Percentiles rank a stretch among this genome's conserved stretches.
phyloP scores from a whole-genome alignment of 2,113 vertebrate species.

The Fulmarus glacialis region DNA sequence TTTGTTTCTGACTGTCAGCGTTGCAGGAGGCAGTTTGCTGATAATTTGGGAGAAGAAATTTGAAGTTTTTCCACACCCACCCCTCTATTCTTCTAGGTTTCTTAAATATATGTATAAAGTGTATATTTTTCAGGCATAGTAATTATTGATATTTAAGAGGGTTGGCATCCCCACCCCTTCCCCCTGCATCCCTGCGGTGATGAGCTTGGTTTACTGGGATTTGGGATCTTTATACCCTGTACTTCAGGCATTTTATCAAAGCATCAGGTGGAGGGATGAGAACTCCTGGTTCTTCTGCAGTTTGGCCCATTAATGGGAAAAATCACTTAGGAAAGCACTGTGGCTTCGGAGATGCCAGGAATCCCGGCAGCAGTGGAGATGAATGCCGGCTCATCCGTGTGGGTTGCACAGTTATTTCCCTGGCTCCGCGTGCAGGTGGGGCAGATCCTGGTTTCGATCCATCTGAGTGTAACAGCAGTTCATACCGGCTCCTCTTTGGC shows the following conservation, averaged over 20 bases:
- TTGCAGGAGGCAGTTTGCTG: not conserved
- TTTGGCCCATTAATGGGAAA: not conserved
- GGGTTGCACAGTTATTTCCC: not conserved
- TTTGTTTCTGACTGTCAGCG: not conserved
- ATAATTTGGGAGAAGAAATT: not conserved
- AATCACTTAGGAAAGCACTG: not conserved
- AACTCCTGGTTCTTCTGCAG: not conserved
- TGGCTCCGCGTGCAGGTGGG: not conserved
- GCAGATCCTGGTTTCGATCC: not conserved
- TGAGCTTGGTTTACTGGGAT: not conserved
- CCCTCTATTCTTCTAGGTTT: not conserved
- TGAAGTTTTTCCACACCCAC: not conserved
- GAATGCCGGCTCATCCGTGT: fast-evolving
- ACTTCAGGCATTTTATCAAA: not conserved
- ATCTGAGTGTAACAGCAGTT: not conserved
- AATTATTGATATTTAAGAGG: not conserved
- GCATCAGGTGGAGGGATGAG: not conserved
- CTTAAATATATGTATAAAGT: not conserved
- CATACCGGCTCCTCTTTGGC: not conserved
- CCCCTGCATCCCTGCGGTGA: not conserved
- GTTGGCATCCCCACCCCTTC: not conserved
- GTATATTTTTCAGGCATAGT: not conserved
- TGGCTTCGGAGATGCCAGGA: not conserved
- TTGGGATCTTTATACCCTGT: not conserved
- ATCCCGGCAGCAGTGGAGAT: not conserved